Evolutionary conservation across 37 sponge, comb jelly and placozoan species (phyloP).

Genomic region (Aphrocallistes beatrix): DNA sequence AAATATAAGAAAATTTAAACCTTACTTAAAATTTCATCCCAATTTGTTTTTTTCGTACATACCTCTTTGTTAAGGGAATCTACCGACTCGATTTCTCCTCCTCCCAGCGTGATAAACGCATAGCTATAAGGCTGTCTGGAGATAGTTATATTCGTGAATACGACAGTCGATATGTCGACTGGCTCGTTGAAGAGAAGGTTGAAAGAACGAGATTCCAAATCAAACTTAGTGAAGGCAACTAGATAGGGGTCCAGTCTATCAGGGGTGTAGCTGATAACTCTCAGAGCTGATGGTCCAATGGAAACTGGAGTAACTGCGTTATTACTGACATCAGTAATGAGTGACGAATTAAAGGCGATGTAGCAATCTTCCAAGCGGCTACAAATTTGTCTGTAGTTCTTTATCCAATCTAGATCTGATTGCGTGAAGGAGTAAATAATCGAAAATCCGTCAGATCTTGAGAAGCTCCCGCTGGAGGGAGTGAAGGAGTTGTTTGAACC

Average conservation of each 20-base stretch:
- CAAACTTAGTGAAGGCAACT: constrained; percentile 21
- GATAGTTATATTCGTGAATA: not conserved
- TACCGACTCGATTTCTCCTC: constrained; percentile 45
- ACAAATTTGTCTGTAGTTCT: not conserved
- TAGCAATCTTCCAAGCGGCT: constrained; percentile 1
- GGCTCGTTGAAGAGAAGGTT: constrained; percentile 66
- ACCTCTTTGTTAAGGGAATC: constrained; percentile 37
- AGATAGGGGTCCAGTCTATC: constrained; percentile 1
- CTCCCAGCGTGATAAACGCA: constrained; percentile 30
- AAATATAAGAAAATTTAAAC: not conserved
- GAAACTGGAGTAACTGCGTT: not conserved
- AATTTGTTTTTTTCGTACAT: not conserved
- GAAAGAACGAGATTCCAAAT: constrained; percentile 59
- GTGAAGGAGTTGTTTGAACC: not conserved
- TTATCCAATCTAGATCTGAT: constrained; percentile 15
- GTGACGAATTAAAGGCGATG: not conserved
- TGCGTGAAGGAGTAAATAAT: constrained; percentile 5
- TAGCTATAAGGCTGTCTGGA: not conserved
- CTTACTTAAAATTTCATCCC: not conserved
- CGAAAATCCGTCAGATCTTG: not conserved
- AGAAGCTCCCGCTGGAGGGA: not conserved
- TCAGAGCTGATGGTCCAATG: not conserved
- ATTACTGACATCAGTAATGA: not conserved
- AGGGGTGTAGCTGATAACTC: not conserved
- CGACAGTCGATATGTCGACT: constrained; percentile 30